Conservation (phyloP, 92 coral and sea anemone species). For the Muricea muricata region DNA sequence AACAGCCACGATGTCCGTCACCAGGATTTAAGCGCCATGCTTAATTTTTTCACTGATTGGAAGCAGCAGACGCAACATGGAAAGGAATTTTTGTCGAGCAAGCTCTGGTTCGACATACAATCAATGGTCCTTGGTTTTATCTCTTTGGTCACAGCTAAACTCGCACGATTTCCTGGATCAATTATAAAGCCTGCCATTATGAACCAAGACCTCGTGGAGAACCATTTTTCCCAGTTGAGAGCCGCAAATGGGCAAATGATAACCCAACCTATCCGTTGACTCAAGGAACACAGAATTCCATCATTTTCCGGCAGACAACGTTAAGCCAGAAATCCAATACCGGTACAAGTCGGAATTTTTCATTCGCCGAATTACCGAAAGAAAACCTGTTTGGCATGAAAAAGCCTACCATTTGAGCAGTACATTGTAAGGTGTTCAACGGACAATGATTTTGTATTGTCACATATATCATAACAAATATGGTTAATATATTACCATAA, state of each 20-base stretch:
- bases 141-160: neutral
- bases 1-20: neutral
- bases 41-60: conserved; percentile 40
- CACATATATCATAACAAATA: too few relatives aligned
- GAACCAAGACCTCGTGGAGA: conserved; percentile 10
- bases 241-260: conserved; percentile 1
- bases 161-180: conserved; percentile 9
- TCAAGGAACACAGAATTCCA: conserved; percentile 10
- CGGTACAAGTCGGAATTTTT: neutral
- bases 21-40: neutral
- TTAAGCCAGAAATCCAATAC: conserved; percentile 3
- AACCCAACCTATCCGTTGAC: neutral
- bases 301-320: neutral
- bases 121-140: conserved; percentile 12
- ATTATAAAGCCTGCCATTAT: conserved; percentile 5
- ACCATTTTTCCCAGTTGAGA: neutral
- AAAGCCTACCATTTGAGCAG: neutral
- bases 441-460: neutral
- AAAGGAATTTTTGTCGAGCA: neutral
- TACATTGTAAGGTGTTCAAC: neutral
- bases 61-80: neutral
- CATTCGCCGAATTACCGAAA: neutral
- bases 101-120: conserved; percentile 9
- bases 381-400: neutral
- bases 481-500: too few relatives aligned